Conservation (phyloP, 2,888 invertebrate genomes). For the Thumatha senex region DNA sequence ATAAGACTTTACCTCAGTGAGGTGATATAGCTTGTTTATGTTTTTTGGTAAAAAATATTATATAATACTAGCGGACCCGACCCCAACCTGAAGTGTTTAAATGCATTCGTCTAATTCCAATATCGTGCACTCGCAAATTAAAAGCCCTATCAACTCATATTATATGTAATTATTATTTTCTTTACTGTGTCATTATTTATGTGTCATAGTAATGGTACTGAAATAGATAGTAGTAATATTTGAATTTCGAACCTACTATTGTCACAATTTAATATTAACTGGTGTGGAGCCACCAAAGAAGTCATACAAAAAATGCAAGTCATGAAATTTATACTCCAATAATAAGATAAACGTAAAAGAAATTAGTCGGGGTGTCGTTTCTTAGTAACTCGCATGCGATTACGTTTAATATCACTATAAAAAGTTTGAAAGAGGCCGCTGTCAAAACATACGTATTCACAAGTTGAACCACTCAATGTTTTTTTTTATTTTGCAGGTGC, state of each 20-base stretch:
- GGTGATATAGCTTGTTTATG: too few relatives aligned
- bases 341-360: conserved; percentile 20
- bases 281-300: not conserved
- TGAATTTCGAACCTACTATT: too few relatives aligned
- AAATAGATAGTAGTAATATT: too few relatives aligned
- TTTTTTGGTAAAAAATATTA: too few relatives aligned
- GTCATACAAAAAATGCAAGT: not conserved
- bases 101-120: not conserved
- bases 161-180: too few relatives aligned
- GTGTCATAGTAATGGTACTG: not conserved
- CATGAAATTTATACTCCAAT: conserved; percentile 7
- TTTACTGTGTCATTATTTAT: not conserved
- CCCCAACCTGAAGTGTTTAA: too few relatives aligned
- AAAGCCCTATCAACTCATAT: too few relatives aligned
- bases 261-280: too few relatives aligned
- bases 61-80: too few relatives aligned
- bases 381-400: conserved; percentile 44
- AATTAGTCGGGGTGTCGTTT: conserved; percentile 41
- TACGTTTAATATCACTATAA: conserved; percentile 45
- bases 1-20: too few relatives aligned
- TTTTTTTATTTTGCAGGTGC: conserved; percentile 71
- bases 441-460: conserved; percentile 72
- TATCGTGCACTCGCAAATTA: too few relatives aligned
- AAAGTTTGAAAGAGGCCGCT: conserved; percentile 63
- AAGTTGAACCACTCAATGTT: conserved; percentile 31